Percentiles rank a stretch among this genome's conserved stretches.
Conservation (phyloP, 2,888 invertebrate genomes). For the Troides helena region DNA sequence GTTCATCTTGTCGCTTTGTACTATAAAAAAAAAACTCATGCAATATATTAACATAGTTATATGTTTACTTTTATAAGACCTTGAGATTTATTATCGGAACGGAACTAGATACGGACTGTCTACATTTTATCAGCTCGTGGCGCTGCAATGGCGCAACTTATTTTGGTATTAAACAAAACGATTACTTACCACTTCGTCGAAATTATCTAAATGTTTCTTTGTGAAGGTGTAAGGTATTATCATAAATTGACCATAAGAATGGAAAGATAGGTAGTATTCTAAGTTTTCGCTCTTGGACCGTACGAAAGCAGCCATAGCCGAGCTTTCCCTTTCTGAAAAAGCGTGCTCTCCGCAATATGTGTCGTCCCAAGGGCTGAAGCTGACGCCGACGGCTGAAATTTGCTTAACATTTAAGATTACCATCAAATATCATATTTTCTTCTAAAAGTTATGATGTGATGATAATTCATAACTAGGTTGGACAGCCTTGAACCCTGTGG, state of each 20-base stretch:
- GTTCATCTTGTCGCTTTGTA: no score
- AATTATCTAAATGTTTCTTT: constrained; percentile 58
- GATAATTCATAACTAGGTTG: no score
- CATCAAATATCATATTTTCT: neutral
- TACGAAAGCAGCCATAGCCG: constrained; percentile 62
- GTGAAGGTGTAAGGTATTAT: constrained; percentile 78
- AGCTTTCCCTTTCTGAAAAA: constrained; percentile 77
- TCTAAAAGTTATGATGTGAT: neutral
- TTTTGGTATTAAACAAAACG: neutral
- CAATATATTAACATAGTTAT: no score
- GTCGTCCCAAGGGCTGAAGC: constrained; percentile 34
- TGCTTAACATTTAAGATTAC: neutral
- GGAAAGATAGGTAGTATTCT: constrained; percentile 80
- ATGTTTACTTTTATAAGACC: no score
- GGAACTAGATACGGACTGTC: neutral
- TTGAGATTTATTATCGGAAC: no score
- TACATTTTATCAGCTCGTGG: neutral
- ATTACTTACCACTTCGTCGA: constrained; percentile 53
- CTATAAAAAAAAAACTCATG: no score
- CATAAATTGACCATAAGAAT: constrained; percentile 83
- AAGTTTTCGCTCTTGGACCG: constrained; percentile 49
- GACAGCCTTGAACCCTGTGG: no score
- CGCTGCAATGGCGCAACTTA: neutral
- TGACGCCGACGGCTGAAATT: constrained; percentile 49
- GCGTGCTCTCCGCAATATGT: constrained; percentile 65